Evolutionary conservation across 2,888 invertebrate genomes (phyloP).

Genomic region (Drosophila fulvimacula): DNA sequence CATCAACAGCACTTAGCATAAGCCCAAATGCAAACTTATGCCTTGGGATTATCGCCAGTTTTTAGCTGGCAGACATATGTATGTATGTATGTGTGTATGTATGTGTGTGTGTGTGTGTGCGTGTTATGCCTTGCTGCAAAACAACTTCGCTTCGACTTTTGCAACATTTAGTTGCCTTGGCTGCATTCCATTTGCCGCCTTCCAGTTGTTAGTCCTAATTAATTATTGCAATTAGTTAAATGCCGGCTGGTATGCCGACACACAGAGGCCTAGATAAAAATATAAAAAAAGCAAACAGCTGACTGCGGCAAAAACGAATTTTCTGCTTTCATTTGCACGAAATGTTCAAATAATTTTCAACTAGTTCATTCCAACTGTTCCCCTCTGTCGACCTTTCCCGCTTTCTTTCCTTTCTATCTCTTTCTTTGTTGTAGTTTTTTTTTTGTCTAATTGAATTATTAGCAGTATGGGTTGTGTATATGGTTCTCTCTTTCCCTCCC

Average conservation of each 20-base stretch:
- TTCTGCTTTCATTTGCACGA: conserved; percentile 71
- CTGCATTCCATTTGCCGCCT: conserved; percentile 43
- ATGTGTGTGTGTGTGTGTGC: background rate
- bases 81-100: background rate
- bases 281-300: conserved; percentile 48
- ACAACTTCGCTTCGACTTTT: conserved; percentile 31
- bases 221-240: conserved; percentile 78
- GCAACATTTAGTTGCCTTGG: conserved; percentile 42
- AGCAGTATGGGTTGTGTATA: conserved; percentile 5
- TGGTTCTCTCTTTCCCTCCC: background rate
- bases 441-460: conserved; percentile 49
- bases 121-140: background rate
- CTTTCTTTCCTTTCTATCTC: conserved; percentile 17
- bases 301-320: conserved; percentile 74
- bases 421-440: conserved; percentile 25
- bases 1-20: conserved; percentile 52
- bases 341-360: conserved; percentile 67
- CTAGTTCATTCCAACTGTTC: conserved; percentile 11
- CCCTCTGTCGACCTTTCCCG: background rate
- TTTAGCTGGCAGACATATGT: conserved; percentile 9
- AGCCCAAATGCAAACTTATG: conserved; percentile 45
- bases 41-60: conserved; percentile 43
- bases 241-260: conserved; percentile 49
- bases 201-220: conserved; percentile 73
- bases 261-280: conserved; percentile 52